These are phyloP conservation scores for Hemicordylus capensis DNA, from an alignment of 2,113 vertebrate genomes.

Conservation along the genomic window DNA sequence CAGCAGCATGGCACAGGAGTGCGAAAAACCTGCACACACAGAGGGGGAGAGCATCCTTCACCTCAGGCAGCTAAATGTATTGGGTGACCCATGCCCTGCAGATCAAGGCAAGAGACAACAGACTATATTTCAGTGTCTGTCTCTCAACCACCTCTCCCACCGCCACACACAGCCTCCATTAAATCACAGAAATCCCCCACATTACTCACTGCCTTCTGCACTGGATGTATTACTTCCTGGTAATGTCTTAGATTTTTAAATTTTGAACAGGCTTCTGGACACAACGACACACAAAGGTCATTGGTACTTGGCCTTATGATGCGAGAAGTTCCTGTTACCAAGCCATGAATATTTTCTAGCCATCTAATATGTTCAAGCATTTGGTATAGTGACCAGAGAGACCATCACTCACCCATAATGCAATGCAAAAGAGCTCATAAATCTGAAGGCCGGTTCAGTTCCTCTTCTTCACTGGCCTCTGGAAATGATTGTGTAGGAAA, in stretches of 20 bases:
- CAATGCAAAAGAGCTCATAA: neutral
- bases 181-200: neutral
- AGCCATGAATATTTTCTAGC: fast-evolving
- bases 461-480: neutral
- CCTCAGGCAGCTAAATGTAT: no score
- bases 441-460: neutral
- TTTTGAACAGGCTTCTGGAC: neutral
- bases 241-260: neutral
- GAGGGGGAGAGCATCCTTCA: no score
- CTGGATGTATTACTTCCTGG: neutral
- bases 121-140: neutral
- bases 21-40: no score
- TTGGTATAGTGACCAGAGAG: fast-evolving
- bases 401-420: fast-evolving
- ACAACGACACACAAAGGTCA: neutral
- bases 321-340: neutral
- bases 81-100: no score
- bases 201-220: neutral
- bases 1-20: no score
- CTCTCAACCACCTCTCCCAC: neutral
- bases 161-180: no score
- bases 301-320: neutral
- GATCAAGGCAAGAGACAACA: neutral
- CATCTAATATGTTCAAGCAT: fast-evolving
- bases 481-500: no score